Base-by-base conservation (phyloP, 2,888 invertebrate species). In the Xestoiulus laeticollis region DNA sequence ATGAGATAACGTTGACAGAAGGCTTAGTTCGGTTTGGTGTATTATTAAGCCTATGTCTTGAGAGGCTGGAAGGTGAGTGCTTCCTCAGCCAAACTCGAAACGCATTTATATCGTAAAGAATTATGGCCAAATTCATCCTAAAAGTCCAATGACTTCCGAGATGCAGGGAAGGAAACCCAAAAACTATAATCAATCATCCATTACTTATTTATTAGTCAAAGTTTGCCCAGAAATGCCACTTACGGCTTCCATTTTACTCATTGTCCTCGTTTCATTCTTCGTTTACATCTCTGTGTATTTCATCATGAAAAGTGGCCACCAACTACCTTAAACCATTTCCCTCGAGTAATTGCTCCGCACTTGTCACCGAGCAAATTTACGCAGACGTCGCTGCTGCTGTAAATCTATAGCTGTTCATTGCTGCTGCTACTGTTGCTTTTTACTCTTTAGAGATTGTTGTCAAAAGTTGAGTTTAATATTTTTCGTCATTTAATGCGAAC, bases 61-160 rank as follows among this genome's bases (percentile, higher is more conserved):
- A 59, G 59, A n/a, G 59, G n/a, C 59, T 59, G 59, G 59, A 59
- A 59, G 59, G 59, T 59, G 59, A 59, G 59, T 59, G 59, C 59
- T 59, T 59, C 59, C 59, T 59, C 59, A 59, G 19, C 59, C 59
- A 59, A 59, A 59, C 59, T 59, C 59, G n/a, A 22, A 59, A 19
- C 22, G 59, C 59, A 59, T 59, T 59, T 59, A 59, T 59, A 59
- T 59, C n/a, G 2, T 22, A 22, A 59, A 22, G 59, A 59, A 59
- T 59, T 59, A 22, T n/a, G 59, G 59, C 59, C 59, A 59, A 59
- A 59, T 59, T 59, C 59, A 59, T 59, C 59, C 59, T 59, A 22
- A 59, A 19, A n/a, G 59, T 59, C 22, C 59, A 59, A 22, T n/a
- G 22, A 59, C 59, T 59, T 59, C 59, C 59, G 19, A 59, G 59